Base-by-base conservation (phyloP, 2,888 invertebrate species). In the Cylindroiulus punctatus region DNA sequence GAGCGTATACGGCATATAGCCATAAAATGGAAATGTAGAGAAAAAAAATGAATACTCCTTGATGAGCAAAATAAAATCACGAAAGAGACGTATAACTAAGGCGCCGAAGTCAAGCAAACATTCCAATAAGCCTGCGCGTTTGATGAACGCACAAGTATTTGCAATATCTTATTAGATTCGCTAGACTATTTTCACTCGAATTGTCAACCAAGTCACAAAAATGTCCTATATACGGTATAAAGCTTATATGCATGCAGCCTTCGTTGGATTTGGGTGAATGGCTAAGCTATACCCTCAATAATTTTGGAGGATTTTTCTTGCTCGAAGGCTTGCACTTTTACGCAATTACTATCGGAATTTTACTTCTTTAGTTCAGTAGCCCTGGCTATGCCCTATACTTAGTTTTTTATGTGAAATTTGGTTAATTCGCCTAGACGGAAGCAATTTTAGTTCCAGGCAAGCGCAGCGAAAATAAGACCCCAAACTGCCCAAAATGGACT, bases 41-140 rank as follows among this genome's bases (percentile, higher is more conserved):
- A 17, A 30, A 76, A 76, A 76, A 76, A 76, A 30, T 76, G 76
- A 76, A 76, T 76, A 22, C 14, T 22, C 76, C 76, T 76, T 76
- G 76, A 76, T 76, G 76, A 76, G 76, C 76, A 30, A 76, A 76
- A 76, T 76, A 76, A 76, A 76, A 76, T 76, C 76, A 76, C 76
- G 76, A 22, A 30, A 76, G 30, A 30, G 76, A 30, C 76, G 76
- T 30, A 76, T 52, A 52, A 65, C 30, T 14, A 17, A 76, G 76
- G 76, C 76, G 76, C 76, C 76, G 30, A 30, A 76, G 76, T 30
- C 76, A 30, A 1, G 76, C 76, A 76, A 76, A 76, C 76, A 76
- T 76, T 76, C 30, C 76, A 76, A 76, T 76, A 30, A 76, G 22
- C 30, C 76, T 30, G 17, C 76, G 12, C 22, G 30, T 76, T 76